A percentile compares a stretch with the other conserved stretches of the same genome.
These are phyloP conservation scores for Rotaria sp. DNA, from an alignment of 2,888 invertebrate genomes.

Conservation along the genomic window DNA sequence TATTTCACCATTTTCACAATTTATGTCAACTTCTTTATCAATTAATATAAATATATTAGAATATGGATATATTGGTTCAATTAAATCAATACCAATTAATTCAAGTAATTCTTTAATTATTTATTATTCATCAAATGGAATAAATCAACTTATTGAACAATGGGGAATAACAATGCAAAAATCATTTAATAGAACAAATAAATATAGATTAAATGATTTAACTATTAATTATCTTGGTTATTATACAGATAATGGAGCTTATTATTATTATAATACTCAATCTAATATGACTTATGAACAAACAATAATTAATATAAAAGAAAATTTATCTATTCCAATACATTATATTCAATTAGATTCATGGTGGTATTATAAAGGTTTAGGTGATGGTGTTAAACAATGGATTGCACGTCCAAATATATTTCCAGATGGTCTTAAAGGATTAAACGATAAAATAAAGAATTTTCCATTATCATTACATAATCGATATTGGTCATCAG, in stretches of 20 bases:
- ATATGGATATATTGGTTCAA: constrained; percentile 48
- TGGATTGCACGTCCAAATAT: constrained; percentile 29
- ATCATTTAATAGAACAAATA: constrained; percentile 29
- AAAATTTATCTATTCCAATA: constrained; percentile 32
- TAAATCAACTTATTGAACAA: constrained; percentile 44
- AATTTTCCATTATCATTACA: constrained; percentile 33
- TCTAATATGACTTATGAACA: constrained; percentile 32
- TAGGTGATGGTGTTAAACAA: constrained; percentile 16
- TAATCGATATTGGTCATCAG: constrained; percentile 45
- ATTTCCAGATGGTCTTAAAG: constrained; percentile 34
- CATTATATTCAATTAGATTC: constrained; percentile 37
- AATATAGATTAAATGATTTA: constrained; percentile 34
- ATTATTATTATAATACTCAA: constrained; percentile 40
- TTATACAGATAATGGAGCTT: constrained; percentile 37
- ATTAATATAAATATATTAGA: constrained; percentile 40
- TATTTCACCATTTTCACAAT: constrained; percentile 35
- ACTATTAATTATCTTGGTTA: constrained; percentile 42
- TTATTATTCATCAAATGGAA: constrained; percentile 44
- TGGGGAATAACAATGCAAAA: constrained; percentile 34
- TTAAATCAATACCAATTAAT: constrained; percentile 43
- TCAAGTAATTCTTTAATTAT: constrained; percentile 45
- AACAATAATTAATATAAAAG: constrained; percentile 21
- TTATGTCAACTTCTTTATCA: constrained; percentile 38
- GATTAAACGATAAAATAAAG: neutral
- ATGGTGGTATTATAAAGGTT: constrained; percentile 38